phyloP scores from a whole-genome alignment of 2,113 vertebrate species.

The Rafetus swinhoei region DNA sequence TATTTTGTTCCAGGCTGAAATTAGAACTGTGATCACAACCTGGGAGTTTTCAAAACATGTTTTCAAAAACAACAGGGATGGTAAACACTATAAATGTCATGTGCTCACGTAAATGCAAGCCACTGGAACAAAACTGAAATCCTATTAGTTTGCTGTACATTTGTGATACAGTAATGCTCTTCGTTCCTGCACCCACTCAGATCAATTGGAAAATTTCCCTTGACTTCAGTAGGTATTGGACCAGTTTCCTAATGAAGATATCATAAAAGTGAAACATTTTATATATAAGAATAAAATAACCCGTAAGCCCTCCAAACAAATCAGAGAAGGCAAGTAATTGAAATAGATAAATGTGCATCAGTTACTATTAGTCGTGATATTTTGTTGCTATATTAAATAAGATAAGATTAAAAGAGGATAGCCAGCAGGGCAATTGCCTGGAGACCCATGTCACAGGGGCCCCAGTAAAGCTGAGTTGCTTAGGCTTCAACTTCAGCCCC shows the following conservation, averaged over 20 bases:
- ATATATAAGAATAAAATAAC: not conserved
- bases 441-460: too few species aligned
- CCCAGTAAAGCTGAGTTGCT: too few species aligned
- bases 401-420: not conserved
- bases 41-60: not conserved
- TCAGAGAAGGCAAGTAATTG: not conserved
- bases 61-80: too few species aligned
- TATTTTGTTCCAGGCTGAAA: not conserved
- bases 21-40: not conserved
- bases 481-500: too few species aligned
- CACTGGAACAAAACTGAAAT: not conserved
- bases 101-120: not conserved
- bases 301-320: not conserved
- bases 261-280: not conserved
- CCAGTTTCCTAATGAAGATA: conserved; percentile 1
- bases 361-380: not conserved
- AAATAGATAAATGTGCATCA: not conserved
- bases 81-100: not conserved
- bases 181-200: not conserved
- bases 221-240: not conserved
- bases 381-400: not conserved
- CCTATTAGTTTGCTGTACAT: not conserved
- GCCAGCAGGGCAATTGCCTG: too few species aligned
- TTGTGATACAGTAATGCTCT: not conserved
- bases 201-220: not conserved